Percentiles rank a stretch among this genome's conserved stretches.
phyloP scores from a whole-genome alignment of 92 coral and sea anemone species.

The Pocillopora meandrina region DNA sequence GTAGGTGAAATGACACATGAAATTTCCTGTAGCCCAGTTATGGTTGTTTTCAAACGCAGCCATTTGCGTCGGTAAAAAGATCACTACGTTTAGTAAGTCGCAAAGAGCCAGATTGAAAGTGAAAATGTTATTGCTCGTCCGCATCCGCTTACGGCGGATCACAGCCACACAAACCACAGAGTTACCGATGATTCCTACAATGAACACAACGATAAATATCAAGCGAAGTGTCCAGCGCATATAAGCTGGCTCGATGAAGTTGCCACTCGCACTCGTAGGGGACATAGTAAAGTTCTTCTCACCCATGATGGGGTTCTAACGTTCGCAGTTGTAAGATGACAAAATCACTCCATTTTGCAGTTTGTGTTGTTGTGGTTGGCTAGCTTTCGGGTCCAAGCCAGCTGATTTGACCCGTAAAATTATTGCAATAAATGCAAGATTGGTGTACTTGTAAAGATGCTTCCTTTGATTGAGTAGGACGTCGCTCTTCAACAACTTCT shows the following conservation, averaged over 20 bases:
- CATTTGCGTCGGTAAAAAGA: conserved; percentile 93
- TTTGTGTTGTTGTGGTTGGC: conserved; percentile 17
- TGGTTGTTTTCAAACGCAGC: conserved; percentile 97
- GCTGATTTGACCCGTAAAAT: conserved; percentile 44
- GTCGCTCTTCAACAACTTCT: not conserved
- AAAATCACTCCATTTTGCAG: conserved; percentile 7
- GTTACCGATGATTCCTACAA: conserved; percentile 85
- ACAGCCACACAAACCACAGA: conserved; percentile 87
- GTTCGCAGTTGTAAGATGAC: not conserved
- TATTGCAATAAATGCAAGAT: conserved; percentile 8
- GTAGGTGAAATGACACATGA: conserved; percentile 82
- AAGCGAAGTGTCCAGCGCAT: conserved; percentile 86
- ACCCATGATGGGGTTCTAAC: conserved; percentile 1
- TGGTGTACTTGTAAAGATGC: conserved; percentile 10
- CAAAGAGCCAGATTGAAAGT: conserved; percentile 93
- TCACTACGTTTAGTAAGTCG: conserved; percentile 79
- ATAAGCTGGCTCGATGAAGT: conserved; percentile 73
- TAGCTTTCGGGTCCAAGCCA: conserved; percentile 1
- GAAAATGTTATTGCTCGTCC: conserved; percentile 87
- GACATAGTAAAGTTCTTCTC: conserved; percentile 2
- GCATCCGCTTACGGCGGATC: conserved; percentile 88
- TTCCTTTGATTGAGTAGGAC: not conserved
- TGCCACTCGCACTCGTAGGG: conserved; percentile 34
- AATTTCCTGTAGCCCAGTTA: conserved; percentile 91
- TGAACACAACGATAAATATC: conserved; percentile 76